Evolutionary conservation across 2,797 vertebrate species (phyloP).

Genomic region (Pogoniulus pusillus): DNA sequence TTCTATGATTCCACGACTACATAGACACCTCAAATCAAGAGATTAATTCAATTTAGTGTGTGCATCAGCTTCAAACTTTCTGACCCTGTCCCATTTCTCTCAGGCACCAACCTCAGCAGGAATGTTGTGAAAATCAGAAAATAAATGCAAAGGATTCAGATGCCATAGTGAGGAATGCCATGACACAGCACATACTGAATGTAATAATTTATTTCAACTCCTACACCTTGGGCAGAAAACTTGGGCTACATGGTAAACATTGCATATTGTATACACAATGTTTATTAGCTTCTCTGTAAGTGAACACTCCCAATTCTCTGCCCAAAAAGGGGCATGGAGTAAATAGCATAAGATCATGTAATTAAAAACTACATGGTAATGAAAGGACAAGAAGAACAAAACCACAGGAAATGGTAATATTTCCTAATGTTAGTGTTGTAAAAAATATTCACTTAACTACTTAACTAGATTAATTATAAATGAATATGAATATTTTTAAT

Average conservation of each 20-base stretch:
- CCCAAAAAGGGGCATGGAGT: not conserved
- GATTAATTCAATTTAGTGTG: not conserved
- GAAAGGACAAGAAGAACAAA: not conserved
- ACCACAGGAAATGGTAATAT: not conserved
- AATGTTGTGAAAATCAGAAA: not conserved
- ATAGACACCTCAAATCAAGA: not conserved
- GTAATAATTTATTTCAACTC: not conserved
- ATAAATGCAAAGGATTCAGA: not conserved
- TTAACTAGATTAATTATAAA: not conserved
- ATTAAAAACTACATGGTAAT: not conserved
- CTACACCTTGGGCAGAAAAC: not conserved
- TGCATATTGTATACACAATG: accelerated
- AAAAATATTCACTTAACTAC: not conserved
- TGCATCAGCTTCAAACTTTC: not conserved
- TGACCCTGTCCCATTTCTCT: not conserved
- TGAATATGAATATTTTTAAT: not conserved
- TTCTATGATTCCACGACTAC: no score
- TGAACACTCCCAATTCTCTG: not conserved
- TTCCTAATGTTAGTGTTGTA: not conserved
- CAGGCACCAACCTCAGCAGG: not conserved
- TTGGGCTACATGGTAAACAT: not conserved
- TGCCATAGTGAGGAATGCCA: not conserved
- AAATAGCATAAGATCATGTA: not conserved
- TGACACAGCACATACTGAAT: not conserved
- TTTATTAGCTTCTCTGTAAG: not conserved